Base-by-base conservation (phyloP, 1,140 invertebrate species). In the Dendrolimus punctatus region DNA sequence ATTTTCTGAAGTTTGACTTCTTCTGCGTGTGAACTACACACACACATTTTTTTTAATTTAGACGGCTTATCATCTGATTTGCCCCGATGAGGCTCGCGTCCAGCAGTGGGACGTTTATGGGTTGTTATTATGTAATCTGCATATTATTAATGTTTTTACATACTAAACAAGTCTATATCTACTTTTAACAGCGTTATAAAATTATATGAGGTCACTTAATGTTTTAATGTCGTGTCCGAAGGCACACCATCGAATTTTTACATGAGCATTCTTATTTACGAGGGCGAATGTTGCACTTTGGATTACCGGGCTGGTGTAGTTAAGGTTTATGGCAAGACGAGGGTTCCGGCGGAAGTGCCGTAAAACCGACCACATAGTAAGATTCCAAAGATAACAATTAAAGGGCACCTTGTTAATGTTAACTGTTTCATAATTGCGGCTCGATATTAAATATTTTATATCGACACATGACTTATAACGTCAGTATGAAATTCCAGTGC, bases 371-470 rank as follows among this genome's bases (percentile, higher is more conserved):
- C 49, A 66, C 73, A 74, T 57, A 66, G 65, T 63, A 73, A 73
- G 76, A 78, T 76, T 76, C 66, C 64, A 59, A 60, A 8, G 80
- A 85, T 85, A 85, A 75, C 71, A 66, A 79, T 74, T 73, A 78
- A 74, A 71, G 73, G 61, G 61, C 75, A 73, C 73, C 80, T 81
- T 81, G 76, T 85, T 85, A 81, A 75, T 76, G 58, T 76, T 79
- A 80, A 81, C 72, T 67, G 76, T 72, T 80, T 76, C 73, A 83
- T 81, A 76, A 80, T 75, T 68, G 66, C 65, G 62, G 58, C 64
- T 69, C 69, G 64, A 75, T 73, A 72, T 73, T 82, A 71, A 70
- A 74, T 71, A 38, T 51, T 49, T 61, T 60, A 53, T 62, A 62
- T 62, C 44, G 51, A 55, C 55, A 57, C 49, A 63, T 53, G 49